A percentile compares a stretch with the other conserved stretches of the same genome.
Conservation (phyloP, 2,888 invertebrate species). For the Adelognathus sp. region DNA sequence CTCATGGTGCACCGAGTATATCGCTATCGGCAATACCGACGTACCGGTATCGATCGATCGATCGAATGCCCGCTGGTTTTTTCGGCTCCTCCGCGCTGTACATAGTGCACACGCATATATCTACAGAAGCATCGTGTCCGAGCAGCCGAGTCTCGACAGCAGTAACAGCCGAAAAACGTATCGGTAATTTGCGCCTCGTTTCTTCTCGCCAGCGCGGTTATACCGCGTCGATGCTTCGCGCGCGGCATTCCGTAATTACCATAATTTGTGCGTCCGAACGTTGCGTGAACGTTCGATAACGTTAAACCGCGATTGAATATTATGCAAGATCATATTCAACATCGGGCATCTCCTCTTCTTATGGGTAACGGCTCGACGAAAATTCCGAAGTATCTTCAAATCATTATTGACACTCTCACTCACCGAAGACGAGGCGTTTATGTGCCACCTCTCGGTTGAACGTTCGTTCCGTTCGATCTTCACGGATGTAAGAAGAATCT, state of each 20-base stretch:
- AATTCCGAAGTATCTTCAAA: neutral
- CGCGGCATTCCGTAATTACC: conserved; percentile 12
- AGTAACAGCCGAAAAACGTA: neutral
- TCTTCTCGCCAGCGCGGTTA: neutral
- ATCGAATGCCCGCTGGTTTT: neutral
- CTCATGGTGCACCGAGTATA: neutral
- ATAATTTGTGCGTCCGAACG: conserved; percentile 21
- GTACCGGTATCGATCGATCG: conserved; percentile 20
- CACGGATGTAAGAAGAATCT: too few relatives aligned
- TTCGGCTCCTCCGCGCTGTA: neutral
- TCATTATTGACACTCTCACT: too few relatives aligned
- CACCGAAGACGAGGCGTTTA: too few relatives aligned
- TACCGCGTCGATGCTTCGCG: neutral
- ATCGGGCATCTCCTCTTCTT: neutral
- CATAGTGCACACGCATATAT: neutral
- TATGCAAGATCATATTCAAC: neutral
- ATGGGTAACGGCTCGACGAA: neutral
- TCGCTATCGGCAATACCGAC: neutral
- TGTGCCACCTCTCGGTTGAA: too few relatives aligned
- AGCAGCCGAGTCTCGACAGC: neutral
- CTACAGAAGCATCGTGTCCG: neutral
- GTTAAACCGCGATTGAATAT: neutral
- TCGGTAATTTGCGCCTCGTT: conserved; percentile 1
- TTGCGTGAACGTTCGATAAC: conserved; percentile 15
- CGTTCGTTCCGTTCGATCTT: too few relatives aligned